Evolutionary conservation across 2,797 vertebrate species (phyloP).

Genomic region (Orientallactaga sibirica): DNA sequence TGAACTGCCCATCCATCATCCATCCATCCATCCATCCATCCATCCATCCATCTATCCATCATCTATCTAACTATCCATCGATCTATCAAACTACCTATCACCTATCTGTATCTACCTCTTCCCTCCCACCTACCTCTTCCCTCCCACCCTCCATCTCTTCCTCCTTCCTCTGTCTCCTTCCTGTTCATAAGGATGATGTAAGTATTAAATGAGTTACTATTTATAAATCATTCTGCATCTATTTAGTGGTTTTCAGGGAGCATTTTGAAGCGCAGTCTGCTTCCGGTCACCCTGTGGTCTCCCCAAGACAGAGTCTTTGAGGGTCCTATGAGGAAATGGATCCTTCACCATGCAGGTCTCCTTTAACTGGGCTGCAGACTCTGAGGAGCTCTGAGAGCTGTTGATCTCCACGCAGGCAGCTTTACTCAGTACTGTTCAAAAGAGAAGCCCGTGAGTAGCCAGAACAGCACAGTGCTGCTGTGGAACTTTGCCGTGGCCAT

Average conservation of each 20-base stretch:
- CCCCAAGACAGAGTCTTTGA: not conserved
- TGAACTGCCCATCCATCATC: too few relatives aligned
- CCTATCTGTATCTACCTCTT: not conserved
- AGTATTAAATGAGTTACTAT: not conserved
- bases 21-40: too few relatives aligned
- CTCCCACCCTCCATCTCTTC: not conserved
- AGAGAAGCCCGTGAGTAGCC: too few relatives aligned
- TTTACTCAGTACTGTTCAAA: too few relatives aligned
- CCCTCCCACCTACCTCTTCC: not conserved
- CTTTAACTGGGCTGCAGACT: not conserved
- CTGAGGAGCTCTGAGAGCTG: not conserved
- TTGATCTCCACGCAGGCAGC: too few relatives aligned
- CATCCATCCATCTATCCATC: too few relatives aligned
- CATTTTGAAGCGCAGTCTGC: not conserved
- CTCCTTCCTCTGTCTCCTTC: not conserved
- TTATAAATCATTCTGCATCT: not conserved
- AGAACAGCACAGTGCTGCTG: too few relatives aligned
- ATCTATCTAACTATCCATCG: fast-evolving
- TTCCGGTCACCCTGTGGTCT: not conserved
- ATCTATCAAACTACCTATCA: not conserved
- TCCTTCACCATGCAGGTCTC: not conserved
- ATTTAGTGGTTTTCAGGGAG: not conserved
- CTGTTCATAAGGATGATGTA: not conserved
- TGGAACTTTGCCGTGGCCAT: too few relatives aligned
- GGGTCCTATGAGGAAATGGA: not conserved